Evolutionary conservation across 2,113 vertebrate species (phyloP).

Genomic region (Corydoras maculifer): DNA sequence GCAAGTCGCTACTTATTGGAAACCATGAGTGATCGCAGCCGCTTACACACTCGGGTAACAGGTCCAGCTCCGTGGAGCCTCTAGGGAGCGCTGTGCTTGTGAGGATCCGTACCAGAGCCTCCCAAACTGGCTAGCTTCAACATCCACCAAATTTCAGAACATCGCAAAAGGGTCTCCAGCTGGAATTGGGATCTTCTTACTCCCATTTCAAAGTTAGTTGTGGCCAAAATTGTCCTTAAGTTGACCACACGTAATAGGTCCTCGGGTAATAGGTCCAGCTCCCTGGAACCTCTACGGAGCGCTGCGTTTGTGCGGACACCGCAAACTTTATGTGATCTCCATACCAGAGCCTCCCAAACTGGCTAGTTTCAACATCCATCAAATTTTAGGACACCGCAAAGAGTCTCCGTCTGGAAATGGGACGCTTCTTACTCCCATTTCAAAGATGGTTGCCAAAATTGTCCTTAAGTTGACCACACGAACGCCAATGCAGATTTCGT

Average conservation of each 20-base stretch:
- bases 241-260: background rate
- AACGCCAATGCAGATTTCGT: background rate
- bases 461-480: conserved; percentile 17
- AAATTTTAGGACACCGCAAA: conserved; percentile 23
- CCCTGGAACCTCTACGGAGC: conserved; percentile 19
- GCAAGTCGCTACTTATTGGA: conserved; percentile 7
- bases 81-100: conserved; percentile 7
- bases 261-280: background rate
- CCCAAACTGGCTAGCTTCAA: too few species aligned
- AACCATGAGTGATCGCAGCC: conserved; percentile 30
- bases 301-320: conserved; percentile 11
- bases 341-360: conserved; percentile 5
- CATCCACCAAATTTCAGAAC: too few species aligned
- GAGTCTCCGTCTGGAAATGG: conserved; percentile 20
- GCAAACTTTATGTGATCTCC: too few species aligned
- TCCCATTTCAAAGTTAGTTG: conserved; percentile 23
- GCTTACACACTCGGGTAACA: background rate
- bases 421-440: conserved; percentile 32
- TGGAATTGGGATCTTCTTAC: conserved; percentile 30
- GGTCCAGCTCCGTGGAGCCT: conserved; percentile 14
- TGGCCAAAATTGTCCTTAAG: background rate
- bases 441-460: conserved; percentile 11
- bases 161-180: background rate
- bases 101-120: conserved; percentile 6
- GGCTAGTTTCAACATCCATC: conserved; percentile 3